Evolutionary conservation across 2,113 vertebrate genomes (phyloP).

Genomic region (Uria aalge): DNA sequence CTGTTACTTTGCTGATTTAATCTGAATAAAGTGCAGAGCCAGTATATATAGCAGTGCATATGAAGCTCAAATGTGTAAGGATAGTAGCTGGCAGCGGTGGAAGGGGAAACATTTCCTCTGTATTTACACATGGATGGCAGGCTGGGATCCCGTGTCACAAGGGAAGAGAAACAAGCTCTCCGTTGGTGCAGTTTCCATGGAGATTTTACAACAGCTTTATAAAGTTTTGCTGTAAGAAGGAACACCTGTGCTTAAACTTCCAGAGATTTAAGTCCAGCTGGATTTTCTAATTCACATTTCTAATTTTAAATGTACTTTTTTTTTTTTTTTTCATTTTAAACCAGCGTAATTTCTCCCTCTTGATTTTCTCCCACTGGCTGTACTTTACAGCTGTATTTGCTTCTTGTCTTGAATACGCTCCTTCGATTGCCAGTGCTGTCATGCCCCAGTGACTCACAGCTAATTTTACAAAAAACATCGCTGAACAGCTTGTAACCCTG

Average conservation of each 20-base stretch:
- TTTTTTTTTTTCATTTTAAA: not conserved
- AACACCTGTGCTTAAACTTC: not conserved
- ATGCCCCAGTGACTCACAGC: constrained; percentile 19
- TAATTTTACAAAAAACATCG: not conserved
- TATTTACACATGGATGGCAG: not conserved
- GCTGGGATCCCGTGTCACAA: rapidly evolving
- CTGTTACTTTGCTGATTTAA: not conserved
- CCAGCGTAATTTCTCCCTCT: not conserved
- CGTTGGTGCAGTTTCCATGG: rapidly evolving
- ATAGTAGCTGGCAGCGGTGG: not conserved
- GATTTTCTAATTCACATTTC: constrained; percentile 12
- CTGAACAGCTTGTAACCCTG: not conserved
- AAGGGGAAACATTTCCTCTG: not conserved
- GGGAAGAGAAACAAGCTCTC: not conserved
- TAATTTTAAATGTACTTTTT: not conserved
- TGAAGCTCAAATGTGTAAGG: not conserved
- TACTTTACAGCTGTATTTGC: constrained; percentile 1
- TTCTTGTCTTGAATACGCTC: not conserved
- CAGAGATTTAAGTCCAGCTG: not conserved
- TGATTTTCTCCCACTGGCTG: not conserved
- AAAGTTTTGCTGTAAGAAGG: not conserved
- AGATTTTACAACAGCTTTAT: not conserved
- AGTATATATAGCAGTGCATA: not conserved
- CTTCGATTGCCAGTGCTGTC: not conserved
- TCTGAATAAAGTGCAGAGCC: not conserved